Evolutionary conservation across 2,113 vertebrate genomes (phyloP), one percentile per base, ranked within the genome.

Genomic region (Engystomops pustulosus): DNA sequence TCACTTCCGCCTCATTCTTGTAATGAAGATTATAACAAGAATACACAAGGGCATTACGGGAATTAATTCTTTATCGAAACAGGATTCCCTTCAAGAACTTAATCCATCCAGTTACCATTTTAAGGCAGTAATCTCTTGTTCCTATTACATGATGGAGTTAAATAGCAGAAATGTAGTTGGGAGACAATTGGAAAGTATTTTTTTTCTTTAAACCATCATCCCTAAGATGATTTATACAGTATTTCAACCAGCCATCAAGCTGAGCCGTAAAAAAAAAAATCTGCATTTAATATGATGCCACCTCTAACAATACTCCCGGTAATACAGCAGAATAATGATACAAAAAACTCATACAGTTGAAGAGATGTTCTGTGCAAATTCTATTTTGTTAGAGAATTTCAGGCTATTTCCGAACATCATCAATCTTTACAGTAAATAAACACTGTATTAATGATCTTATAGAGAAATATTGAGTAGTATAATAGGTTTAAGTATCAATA

Each of bases 11-110:
- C 44, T 69, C 27, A 68, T 78, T 84, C 72, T 84, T 77, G 72
- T 84, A 84, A 84, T 77, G 62, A 84, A 68, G 58, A 84, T 84
- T 84, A 84, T 78, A 77, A 84, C 45, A 84, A 68, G 60, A 78
- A 67, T 68, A 84, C 82, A 84, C 82, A 38, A 69, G 72, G 60
- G 82, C 72, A 53, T 76, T 69, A 51, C 20, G 8, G 62, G 60
- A 84, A 84, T 84, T 78, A 84, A 69, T 84, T 84, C 60, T 84
- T 84, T 69, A 78, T 84, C 44, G 72, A 77, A 77, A 78, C 44
- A 84, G 60, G 72, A 84, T 78, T 84, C 72, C 60, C 72, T 84
- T 75, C n/a, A 84, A 84, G 71, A 84, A 84, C 72, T 68, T 84
- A 84, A 84, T 84, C 82, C 55, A 76, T 84, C 71, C 75, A 67